These are phyloP conservation scores for Nipponia nippon DNA, from an alignment of 2,113 vertebrate genomes.

Conservation along the genomic window DNA sequence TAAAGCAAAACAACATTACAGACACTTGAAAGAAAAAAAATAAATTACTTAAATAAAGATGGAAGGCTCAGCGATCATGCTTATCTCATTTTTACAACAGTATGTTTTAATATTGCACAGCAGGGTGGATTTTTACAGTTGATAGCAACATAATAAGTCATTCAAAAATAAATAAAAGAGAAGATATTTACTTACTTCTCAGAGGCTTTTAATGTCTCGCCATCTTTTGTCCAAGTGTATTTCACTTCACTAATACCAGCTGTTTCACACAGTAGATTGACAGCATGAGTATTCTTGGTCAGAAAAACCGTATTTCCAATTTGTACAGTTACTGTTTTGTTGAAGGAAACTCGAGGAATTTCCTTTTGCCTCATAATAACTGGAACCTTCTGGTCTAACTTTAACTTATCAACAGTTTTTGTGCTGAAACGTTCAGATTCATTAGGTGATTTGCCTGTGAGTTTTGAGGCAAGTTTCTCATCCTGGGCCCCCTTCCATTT, in stretches of 20 bases:
- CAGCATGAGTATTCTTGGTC: slow-evolving; percentile 72
- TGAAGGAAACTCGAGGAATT: slow-evolving; percentile 68
- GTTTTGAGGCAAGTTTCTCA: slow-evolving; percentile 17
- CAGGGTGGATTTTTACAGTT: slow-evolving; percentile 11
- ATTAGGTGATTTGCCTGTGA: slow-evolving; percentile 62
- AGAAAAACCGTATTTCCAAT: slow-evolving; percentile 78
- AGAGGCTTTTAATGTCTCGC: slow-evolving; percentile 67
- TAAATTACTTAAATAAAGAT: neutral
- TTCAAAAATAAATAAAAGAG: neutral
- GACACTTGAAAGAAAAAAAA: neutral
- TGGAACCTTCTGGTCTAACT: slow-evolving; percentile 55
- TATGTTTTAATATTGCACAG: neutral
- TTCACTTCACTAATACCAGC: slow-evolving; percentile 58
- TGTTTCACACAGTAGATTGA: slow-evolving; percentile 79
- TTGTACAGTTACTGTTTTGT: slow-evolving; percentile 77
- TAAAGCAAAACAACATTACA: neutral
- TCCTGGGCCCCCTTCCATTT: slow-evolving; percentile 62
- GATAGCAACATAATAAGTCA: neutral
- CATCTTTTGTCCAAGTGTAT: slow-evolving; percentile 87
- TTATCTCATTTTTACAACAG: neutral
- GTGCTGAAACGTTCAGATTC: slow-evolving; percentile 46
- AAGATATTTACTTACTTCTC: slow-evolving; percentile 75
- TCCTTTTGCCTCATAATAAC: slow-evolving; percentile 73
- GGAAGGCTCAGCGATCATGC: neutral
- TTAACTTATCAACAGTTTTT: slow-evolving; percentile 32